Conservation (phyloP, 2,888 invertebrate genomes). For the Gortyna flavago region DNA sequence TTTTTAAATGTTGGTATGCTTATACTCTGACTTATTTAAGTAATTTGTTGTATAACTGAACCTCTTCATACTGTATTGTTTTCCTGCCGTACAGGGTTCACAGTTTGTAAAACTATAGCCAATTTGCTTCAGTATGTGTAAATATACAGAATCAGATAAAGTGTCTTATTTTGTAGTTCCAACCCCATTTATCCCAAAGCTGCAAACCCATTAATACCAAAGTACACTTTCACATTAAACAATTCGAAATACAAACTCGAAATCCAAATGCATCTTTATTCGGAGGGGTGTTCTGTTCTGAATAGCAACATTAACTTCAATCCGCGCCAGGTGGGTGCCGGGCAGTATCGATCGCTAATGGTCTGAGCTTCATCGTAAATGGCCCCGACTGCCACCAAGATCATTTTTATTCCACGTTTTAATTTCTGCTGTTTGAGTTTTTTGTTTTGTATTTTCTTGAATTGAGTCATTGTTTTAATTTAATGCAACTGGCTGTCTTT, state of each 20-base stretch:
- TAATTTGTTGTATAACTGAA: no score
- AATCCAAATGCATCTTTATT: constrained; percentile 57
- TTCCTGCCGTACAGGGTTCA: no score
- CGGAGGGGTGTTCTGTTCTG: constrained; percentile 57
- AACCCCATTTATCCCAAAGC: background rate
- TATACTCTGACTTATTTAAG: no score
- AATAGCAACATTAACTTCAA: constrained; percentile 64
- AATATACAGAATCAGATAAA: background rate
- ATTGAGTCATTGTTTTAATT: constrained; percentile 6
- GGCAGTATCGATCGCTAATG: constrained; percentile 61
- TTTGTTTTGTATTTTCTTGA: constrained; percentile 3
- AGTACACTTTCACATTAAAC: constrained; percentile 14
- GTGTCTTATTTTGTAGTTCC: background rate
- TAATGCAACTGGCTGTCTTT: background rate
- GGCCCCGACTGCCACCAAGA: constrained; percentile 50
- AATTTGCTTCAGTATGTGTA: background rate
- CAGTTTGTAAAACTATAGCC: no score
- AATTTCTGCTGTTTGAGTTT: constrained; percentile 37
- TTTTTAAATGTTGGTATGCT: no score
- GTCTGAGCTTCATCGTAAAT: constrained; percentile 57
- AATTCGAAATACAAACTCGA: constrained; percentile 28
- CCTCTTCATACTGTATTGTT: no score
- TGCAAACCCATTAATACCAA: background rate
- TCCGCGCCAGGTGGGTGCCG: constrained; percentile 64
- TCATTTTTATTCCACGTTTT: constrained; percentile 47